Percentiles rank a stretch among this genome's conserved stretches.
Conservation (phyloP, 2,797 vertebrate species). For the Phoeniculus purpureus region DNA sequence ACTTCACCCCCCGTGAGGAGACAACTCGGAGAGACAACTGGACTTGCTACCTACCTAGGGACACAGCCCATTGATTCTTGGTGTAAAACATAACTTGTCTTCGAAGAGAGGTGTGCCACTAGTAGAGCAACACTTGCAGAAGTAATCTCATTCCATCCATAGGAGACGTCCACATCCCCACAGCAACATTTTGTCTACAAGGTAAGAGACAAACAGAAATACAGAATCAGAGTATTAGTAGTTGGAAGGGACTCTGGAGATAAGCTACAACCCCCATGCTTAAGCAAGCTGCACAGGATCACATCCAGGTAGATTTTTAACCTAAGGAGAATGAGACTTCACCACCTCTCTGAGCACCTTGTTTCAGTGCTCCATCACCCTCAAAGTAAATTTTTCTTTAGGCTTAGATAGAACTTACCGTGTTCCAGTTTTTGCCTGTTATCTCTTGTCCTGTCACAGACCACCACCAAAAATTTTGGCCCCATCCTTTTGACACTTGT, state of each 20-base stretch:
- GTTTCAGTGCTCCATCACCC: too few relatives aligned
- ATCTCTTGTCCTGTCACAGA: too few relatives aligned
- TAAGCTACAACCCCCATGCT: not conserved
- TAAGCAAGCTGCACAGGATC: not conserved
- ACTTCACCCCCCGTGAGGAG: not conserved
- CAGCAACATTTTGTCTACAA: accelerated
- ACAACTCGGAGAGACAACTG: too few relatives aligned
- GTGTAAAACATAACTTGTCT: not conserved
- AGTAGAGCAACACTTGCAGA: not conserved
- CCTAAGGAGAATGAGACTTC: too few relatives aligned
- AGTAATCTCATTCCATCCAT: not conserved
- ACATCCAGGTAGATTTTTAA: not conserved
- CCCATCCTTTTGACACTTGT: too few relatives aligned
- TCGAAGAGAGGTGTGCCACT: not conserved
- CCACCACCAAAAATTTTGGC: too few relatives aligned
- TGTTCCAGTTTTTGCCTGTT: too few relatives aligned
- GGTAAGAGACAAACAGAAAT: not conserved
- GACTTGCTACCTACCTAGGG: not conserved
- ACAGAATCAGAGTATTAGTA: not conserved
- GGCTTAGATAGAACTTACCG: too few relatives aligned
- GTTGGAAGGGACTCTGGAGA: not conserved
- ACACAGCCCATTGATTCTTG: accelerated
- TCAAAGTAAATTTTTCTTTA: too few relatives aligned
- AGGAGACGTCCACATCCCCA: not conserved
- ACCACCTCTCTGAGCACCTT: too few relatives aligned